Conservation (phyloP, 2,888 invertebrate species). For the Hedychridium roseum region DNA sequence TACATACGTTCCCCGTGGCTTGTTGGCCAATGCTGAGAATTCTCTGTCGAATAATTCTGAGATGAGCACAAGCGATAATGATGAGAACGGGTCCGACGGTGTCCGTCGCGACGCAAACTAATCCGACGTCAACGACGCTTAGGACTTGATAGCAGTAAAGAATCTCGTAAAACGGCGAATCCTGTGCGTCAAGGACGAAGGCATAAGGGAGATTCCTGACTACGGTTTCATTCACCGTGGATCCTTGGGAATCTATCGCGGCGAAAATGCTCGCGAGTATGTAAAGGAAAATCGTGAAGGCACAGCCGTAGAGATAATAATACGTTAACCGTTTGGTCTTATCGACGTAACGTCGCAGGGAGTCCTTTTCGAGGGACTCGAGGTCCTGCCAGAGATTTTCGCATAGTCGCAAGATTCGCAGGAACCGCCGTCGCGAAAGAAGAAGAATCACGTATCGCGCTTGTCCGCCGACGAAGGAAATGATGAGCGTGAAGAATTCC, state of each 20-base stretch:
- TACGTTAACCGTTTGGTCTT: slow-evolving; percentile 26
- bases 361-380: slow-evolving; percentile 13
- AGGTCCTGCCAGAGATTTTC: slow-evolving; percentile 32
- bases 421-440: slow-evolving; percentile 10
- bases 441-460: slow-evolving; percentile 14
- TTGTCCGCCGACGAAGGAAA: slow-evolving; percentile 19
- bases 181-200: slow-evolving; percentile 21
- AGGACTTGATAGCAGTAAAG: slow-evolving; percentile 27
- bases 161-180: slow-evolving; percentile 37
- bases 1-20: no score
- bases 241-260: slow-evolving; percentile 5
- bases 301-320: slow-evolving; percentile 25
- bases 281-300: slow-evolving; percentile 25
- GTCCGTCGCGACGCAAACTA: slow-evolving; percentile 31
- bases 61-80: slow-evolving; percentile 32
- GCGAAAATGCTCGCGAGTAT: slow-evolving; percentile 20
- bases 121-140: slow-evolving; percentile 20
- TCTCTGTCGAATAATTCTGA: slow-evolving; percentile 22
- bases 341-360: slow-evolving; percentile 15
- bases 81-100: slow-evolving; percentile 33
- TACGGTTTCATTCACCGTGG: slow-evolving; percentile 12
- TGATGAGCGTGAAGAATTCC: slow-evolving; percentile 21
- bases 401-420: slow-evolving; percentile 19
- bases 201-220: slow-evolving; percentile 32
- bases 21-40: not conserved